A percentile compares a stretch with the other conserved stretches of the same genome.
These are phyloP conservation scores for Neodiprion lecontei DNA, from an alignment of 1,140 invertebrate genomes.

Conservation along the genomic window DNA sequence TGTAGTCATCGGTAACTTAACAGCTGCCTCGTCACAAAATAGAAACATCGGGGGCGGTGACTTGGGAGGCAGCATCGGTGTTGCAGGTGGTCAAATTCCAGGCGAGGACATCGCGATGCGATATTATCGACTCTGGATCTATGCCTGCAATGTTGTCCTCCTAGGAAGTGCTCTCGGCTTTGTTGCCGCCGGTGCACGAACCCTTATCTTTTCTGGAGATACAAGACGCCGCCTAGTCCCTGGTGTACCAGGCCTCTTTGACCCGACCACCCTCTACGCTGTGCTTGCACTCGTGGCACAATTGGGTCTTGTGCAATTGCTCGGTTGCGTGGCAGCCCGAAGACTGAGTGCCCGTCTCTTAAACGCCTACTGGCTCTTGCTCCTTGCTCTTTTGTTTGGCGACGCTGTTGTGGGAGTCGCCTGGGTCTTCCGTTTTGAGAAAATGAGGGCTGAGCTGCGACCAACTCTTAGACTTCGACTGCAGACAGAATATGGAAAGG, in stretches of 20 bases:
- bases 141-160: constrained; percentile 88
- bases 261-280: constrained; percentile 85
- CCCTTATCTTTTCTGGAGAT: constrained; percentile 69
- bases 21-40: constrained; percentile 38
- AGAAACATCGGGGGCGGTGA: constrained; percentile 8
- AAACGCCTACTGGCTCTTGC: constrained; percentile 84
- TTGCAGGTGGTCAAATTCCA: constrained; percentile 12
- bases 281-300: constrained; percentile 79
- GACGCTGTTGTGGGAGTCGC: constrained; percentile 86
- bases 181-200: constrained; percentile 75
- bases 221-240: constrained; percentile 74
- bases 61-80: not conserved
- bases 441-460: constrained; percentile 74
- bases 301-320: constrained; percentile 71
- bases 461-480: constrained; percentile 68
- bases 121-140: constrained; percentile 93
- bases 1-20: constrained; percentile 32
- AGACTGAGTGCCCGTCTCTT: constrained; percentile 80
- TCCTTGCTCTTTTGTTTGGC: constrained; percentile 80
- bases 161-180: constrained; percentile 83
- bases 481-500: constrained; percentile 73
- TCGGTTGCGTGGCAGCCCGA: constrained; percentile 82
- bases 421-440: constrained; percentile 84
- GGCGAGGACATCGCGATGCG: constrained; percentile 61
- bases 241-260: constrained; percentile 73